phyloP scores from a whole-genome alignment of 2,888 invertebrate species.

The Sialis fuliginosa region DNA sequence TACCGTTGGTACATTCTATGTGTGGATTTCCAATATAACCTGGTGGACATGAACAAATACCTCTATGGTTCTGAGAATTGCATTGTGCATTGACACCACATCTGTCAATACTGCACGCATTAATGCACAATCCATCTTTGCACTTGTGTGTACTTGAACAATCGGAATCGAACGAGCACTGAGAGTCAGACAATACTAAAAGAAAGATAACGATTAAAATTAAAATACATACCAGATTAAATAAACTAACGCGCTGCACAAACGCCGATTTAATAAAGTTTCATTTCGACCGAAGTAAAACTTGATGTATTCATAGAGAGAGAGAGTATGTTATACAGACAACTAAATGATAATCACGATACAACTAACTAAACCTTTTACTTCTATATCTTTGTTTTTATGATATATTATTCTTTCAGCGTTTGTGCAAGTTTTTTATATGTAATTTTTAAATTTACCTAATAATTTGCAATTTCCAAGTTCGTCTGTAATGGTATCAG shows the following conservation, averaged over 20 bases:
- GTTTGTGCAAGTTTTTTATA: background rate
- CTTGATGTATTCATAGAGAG: background rate
- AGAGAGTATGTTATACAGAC: too few species aligned
- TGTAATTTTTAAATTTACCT: background rate
- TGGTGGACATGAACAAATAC: conserved; percentile 59
- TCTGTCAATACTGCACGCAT: conserved; percentile 57
- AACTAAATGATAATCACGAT: too few species aligned
- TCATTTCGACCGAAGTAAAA: too few species aligned
- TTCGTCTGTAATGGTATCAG: conserved; percentile 56
- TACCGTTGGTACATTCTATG: conserved; percentile 44
- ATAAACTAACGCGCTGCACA: too few species aligned
- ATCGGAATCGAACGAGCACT: conserved; percentile 56
- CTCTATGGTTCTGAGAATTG: conserved; percentile 53
- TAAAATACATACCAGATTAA: background rate
- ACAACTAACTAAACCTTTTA: too few species aligned
- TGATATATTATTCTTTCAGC: background rate
- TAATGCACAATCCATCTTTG: conserved; percentile 54
- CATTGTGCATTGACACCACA: conserved; percentile 77
- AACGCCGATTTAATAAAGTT: too few species aligned
- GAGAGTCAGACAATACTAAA: conserved; percentile 14
- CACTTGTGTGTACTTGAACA: conserved; percentile 61
- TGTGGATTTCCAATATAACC: conserved; percentile 66
- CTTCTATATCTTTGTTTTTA: background rate
- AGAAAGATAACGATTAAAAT: background rate
- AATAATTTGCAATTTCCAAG: conserved; percentile 46